Evolutionary conservation across 2,888 invertebrate genomes (phyloP), one percentile per base, ranked within the genome.

Genomic region (Helleia helle): DNA sequence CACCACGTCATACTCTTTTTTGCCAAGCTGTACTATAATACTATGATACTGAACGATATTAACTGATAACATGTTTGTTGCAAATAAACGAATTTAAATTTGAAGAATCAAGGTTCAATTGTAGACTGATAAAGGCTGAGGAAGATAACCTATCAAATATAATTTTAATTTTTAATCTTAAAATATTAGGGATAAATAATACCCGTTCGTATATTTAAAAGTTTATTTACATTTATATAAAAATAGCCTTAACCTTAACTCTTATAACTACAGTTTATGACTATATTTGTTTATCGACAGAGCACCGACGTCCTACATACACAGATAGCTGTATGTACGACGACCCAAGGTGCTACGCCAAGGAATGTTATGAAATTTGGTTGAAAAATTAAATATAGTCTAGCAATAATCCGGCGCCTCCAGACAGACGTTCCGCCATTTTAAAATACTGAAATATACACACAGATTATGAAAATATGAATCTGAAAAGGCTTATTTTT

Each of bases 271-370:
- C 9, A 25, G 38, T 60, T 57, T 71, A 77, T 72, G 71, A 80
- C 81, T 80, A 73, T 68, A 62, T 60, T 56, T 59, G 60, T 64
- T 52, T 65, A 71, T 80, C 79, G 68, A 77, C 79, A 73, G 52
- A 62, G 65, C 60, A 77, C 69, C 77, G 50, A 64, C 65, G 48
- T 52, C 54, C 59, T 55, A 59, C 12, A 12, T 34, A 11, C 11
- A 7, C 3, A 7, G 22, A 28, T 28, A 12, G 4, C 1, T 26
- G 9, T 26, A 34, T 0, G 34, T 11, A 3, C 11, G 34, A 1
- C 34, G 34, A 22, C 34, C 11, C 8, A 8, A 22, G 75, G 71
- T 74, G 54, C 65, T 54, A 62, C 68, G 71, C 72, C 77, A 79
- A 77, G 72, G 55, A n/a, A 56, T 58, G 59, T 57, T 58, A 57